A percentile compares a stretch with the other conserved stretches of the same genome.
These are phyloP conservation scores for Centropus bengalensis DNA, from an alignment of 2,113 vertebrate species.

Conservation along the genomic window DNA sequence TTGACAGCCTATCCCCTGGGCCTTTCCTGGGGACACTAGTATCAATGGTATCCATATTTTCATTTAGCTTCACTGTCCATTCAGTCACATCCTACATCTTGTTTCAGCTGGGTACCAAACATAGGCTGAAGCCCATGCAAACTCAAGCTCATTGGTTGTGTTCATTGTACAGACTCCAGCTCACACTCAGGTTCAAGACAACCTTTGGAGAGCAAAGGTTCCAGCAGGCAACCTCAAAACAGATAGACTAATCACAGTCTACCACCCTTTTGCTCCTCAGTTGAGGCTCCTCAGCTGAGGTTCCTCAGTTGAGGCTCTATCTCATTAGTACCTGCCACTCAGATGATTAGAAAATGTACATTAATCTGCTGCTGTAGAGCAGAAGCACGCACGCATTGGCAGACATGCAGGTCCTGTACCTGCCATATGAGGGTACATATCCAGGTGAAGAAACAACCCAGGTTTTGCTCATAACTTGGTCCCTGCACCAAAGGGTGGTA, in stretches of 20 bases:
- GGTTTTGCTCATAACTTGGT: neutral
- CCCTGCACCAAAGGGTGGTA: neutral
- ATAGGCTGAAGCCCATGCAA: neutral
- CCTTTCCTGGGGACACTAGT: neutral
- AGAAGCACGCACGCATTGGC: neutral
- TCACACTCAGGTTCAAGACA: neutral
- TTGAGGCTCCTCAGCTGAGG: no score
- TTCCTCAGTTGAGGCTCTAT: no score
- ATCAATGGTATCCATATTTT: neutral
- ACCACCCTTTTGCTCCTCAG: neutral
- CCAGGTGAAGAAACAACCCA: neutral
- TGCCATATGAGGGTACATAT: fast-evolving
- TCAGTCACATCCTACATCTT: neutral
- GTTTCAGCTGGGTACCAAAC: neutral
- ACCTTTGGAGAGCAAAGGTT: neutral
- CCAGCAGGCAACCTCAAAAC: neutral
- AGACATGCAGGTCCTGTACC: neutral
- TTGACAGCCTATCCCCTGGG: neutral
- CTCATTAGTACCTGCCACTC: neutral
- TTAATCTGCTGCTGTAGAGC: neutral
- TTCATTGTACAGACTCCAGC: neutral
- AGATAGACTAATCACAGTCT: neutral
- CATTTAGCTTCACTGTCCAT: neutral
- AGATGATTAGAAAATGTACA: neutral
- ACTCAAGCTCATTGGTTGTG: neutral